Evolutionary conservation across 2,888 invertebrate genomes (phyloP), one percentile per base, ranked within the genome.

Genomic region (Microctonus brassicae): DNA sequence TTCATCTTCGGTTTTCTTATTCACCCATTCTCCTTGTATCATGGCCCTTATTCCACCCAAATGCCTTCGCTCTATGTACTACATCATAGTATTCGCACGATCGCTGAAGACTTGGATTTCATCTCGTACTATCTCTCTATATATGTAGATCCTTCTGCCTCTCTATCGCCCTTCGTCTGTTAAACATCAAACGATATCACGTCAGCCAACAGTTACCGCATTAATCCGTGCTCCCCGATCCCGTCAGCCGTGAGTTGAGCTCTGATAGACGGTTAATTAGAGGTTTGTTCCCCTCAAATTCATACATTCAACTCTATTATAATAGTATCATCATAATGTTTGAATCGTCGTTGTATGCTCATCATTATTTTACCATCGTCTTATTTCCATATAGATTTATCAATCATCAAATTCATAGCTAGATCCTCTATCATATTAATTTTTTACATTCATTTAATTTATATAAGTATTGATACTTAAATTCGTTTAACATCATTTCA

Each of bases 241-340:
- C 55, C 36, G 55, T 65, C 65, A 65, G 22, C 65, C 65, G 55
- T 65, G 55, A 65, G 65, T 36, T 17, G 42, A 22, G 55, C 34
- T 65, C 53, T 55, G 65, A 65, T 65, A 55, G 53, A 24, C 65
- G 65, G 65, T 65, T 65, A 65, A 65, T 65, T 65, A 65, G 55
- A 53, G 65, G 55, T 52, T 63, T 42, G 24, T 29, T 52, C 52
- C 26, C 42, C 52, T 55, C 33, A 65, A 55, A 65, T 55, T 65
- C 24, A 17, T 47, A 55, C 55, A 33, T 65, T 65, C 22, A 65
- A 53, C 34, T 70, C 55, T 61, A 68, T 55, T 42, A 39, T 11
- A 24, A 24, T 36, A 39, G 61, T 24, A 39, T 62, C n/a, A 22
- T 62, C 4, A 24, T 24, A 11, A 53, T 69, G 42, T 20, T 22